These are phyloP conservation scores for Chiloscyllium plagiosum DNA, from an alignment of 2,113 vertebrate species.

Conservation along the genomic window DNA sequence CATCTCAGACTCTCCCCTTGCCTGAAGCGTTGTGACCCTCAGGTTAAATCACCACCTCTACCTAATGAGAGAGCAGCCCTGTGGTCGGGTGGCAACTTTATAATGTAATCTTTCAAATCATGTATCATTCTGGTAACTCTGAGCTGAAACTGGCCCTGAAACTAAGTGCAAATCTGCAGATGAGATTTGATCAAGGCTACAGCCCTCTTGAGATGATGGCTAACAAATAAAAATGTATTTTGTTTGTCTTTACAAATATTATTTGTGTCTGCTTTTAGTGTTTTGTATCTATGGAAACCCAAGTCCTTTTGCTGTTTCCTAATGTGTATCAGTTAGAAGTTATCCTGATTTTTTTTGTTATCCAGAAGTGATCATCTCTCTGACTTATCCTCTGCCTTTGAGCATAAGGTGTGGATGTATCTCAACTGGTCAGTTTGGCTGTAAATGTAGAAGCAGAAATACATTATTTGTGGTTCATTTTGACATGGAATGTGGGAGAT, in stretches of 20 bases:
- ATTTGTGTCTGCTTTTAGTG: background rate
- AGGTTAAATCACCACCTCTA: too few relatives aligned
- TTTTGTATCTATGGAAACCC: background rate
- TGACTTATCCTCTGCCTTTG: background rate
- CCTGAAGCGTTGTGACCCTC: too few relatives aligned
- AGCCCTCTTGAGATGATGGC: background rate
- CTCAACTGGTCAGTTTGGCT: slow-evolving; percentile 15
- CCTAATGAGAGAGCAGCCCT: too few relatives aligned
- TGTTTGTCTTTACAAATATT: background rate
- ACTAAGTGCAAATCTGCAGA: background rate
- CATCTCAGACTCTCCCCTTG: too few relatives aligned
- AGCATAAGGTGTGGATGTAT: background rate
- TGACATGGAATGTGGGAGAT: background rate
- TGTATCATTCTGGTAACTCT: background rate
- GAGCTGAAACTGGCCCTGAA: background rate
- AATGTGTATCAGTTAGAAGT: background rate
- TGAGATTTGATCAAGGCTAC: background rate
- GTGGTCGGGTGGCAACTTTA: background rate
- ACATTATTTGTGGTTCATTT: background rate
- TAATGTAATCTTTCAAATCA: background rate
- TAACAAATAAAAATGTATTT: background rate
- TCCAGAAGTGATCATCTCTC: background rate
- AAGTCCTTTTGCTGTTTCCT: background rate
- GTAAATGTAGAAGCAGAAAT: background rate
- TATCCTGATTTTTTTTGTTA: background rate